Conservation (phyloP, 2,888 invertebrate species). For the Aphelenchoides bicaudatus region DNA sequence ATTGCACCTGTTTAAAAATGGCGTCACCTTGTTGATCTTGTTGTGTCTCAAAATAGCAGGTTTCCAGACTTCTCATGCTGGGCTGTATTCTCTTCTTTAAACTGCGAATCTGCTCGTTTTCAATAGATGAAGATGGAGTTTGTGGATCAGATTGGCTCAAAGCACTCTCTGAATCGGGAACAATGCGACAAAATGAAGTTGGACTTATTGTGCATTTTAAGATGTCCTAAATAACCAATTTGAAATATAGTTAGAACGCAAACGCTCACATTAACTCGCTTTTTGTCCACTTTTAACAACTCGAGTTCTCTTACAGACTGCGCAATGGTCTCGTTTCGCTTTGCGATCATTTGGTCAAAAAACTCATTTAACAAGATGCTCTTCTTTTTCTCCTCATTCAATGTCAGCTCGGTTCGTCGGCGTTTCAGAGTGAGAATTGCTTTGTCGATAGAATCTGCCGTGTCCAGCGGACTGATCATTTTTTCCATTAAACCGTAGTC, state of each 20-base stretch:
- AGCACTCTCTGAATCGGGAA: too few relatives aligned
- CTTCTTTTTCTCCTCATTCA: conserved; percentile 24
- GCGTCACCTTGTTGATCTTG: neutral
- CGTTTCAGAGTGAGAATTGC: conserved; percentile 15
- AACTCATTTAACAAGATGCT: conserved; percentile 74
- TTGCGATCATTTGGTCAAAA: conserved; percentile 72
- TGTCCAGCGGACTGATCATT: conserved; percentile 1
- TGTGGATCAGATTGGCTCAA: too few relatives aligned
- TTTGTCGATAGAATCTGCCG: conserved; percentile 25
- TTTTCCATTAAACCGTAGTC: conserved; percentile 4
- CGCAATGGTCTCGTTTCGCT: conserved; percentile 70
- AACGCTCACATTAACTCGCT: conserved; percentile 72
- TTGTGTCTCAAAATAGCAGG: conserved; percentile 13
- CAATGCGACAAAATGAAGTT: neutral
- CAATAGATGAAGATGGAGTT: neutral
- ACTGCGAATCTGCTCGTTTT: conserved; percentile 12
- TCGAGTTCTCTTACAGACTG: conserved; percentile 72
- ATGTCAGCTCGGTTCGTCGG: conserved; percentile 20
- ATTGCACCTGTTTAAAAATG: neutral
- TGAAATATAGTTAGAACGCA: too few relatives aligned
- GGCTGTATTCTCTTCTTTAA: conserved; percentile 20
- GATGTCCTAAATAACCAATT: conserved; percentile 1
- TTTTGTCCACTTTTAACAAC: conserved; percentile 74
- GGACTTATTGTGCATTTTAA: conserved; percentile 8
- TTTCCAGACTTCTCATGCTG: conserved; percentile 17